Evolutionary conservation across 2,888 invertebrate species (phyloP), one percentile per base, ranked within the genome.

Genomic region (Osedax fenrisi): DNA sequence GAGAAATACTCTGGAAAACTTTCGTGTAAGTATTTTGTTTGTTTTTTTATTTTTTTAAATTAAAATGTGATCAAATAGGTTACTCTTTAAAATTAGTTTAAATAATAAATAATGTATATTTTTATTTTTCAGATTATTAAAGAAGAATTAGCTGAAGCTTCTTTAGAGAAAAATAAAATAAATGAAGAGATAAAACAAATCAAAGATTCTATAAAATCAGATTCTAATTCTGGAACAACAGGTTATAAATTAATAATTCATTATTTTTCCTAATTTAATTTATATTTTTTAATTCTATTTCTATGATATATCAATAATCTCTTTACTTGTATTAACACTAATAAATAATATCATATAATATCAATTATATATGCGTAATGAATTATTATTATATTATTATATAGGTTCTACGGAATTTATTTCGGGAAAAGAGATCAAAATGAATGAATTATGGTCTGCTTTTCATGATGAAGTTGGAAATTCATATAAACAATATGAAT

Each of bases 41-140:
- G n/a, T n/a, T n/a, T n/a, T n/a, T n/a, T n/a, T n/a, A n/a, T n/a
- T n/a, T n/a, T n/a, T n/a, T n/a, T n/a, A n/a, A n/a, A n/a, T n/a
- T n/a, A n/a, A n/a, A n/a, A n/a, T n/a, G n/a, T n/a, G n/a, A n/a
- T n/a, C 10, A 5, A n/a, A n/a, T n/a, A n/a, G n/a, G n/a, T n/a
- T n/a, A n/a, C n/a, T n/a, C n/a, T n/a, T n/a, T n/a, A n/a, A n/a
- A n/a, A n/a, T n/a, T n/a, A n/a, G n/a, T n/a, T n/a, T n/a, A n/a
- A n/a, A n/a, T n/a, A n/a, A n/a, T n/a, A n/a, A n/a, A n/a, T n/a
- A n/a, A n/a, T n/a, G n/a, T n/a, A n/a, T n/a, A n/a, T n/a, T n/a
- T n/a, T n/a, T n/a, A n/a, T 66, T 24, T 23, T 70, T 26, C 74
- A 77, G 77, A 73, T 73, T 22, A 27, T 77, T 26, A 73, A 72